Evolutionary conservation across 2,113 vertebrate species (phyloP), one percentile per base, ranked within the genome.

Genomic region (Eupsittula cactorum): DNA sequence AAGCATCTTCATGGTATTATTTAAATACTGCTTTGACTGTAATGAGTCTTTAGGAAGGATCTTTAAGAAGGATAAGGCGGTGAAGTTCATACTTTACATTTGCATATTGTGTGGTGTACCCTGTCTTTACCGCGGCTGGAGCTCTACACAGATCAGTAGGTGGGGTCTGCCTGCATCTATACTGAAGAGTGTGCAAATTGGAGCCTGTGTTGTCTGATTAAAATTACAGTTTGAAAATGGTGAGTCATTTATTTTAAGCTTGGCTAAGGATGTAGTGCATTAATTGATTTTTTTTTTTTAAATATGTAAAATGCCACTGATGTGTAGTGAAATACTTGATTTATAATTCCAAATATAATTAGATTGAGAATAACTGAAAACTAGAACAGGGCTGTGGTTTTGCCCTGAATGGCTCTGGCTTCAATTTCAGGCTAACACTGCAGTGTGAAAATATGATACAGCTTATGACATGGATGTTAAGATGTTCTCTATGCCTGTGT

Each of bases 161-260:
- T 91, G 82, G 47, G 52, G 65, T 94, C 81, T 96, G 63, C 86
- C 69, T 93, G 16, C 62, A 81, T 96, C 74, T 2, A 5, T 73
- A 35, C 47, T 3, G 4, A 82, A 64, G 81, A 90, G 77, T 93
- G 93, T 93, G 83, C 65, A 95, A 78, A 90, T 88, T 71, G n/a
- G 52, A 80, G 67, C 86, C 73, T 85, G 6, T 82, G 82, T 81
- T 80, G 64, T 89, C 76, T 90, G 78, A 79, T 82, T 59, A 47
- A 93, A 96, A 94, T 96, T 92, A 86, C 10, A 87, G 70, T 63
- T 95, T 90, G 55, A 86, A 93, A 91, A 33, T 41, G 67, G 31
- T 11, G 4, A 86, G 62, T 89, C 13, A 64, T 92, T 92, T 87
- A 76, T 77, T 95, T 73, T 93, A 75, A 74, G 70, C 37, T 95